A percentile compares a stretch with the other conserved stretches of the same genome.
Evolutionary conservation across 2,888 invertebrate genomes (phyloP).

Genomic region (Ochlodes sylvanus): DNA sequence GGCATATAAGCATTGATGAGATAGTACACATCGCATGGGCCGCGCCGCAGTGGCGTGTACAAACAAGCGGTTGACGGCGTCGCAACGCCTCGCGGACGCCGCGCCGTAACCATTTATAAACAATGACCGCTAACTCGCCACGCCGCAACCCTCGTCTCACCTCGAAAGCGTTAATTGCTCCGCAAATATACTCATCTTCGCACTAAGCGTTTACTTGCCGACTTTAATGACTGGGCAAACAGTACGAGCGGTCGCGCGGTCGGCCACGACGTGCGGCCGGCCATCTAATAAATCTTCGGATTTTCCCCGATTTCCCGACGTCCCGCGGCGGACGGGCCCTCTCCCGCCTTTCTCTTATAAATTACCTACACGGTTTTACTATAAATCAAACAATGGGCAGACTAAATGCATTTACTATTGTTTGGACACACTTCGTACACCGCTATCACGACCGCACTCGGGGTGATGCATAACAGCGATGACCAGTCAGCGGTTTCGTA

Average conservation of each 20-base stretch:
- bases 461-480: slow-evolving; percentile 55
- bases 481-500: slow-evolving; percentile 60
- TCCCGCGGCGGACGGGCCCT: slow-evolving; percentile 65
- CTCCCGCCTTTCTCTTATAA: slow-evolving; percentile 79
- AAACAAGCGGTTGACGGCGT: slow-evolving; percentile 26
- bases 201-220: slow-evolving; percentile 79
- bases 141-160: slow-evolving; percentile 76
- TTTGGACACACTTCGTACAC: slow-evolving; percentile 76
- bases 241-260: slow-evolving; percentile 65
- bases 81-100: slow-evolving; percentile 44
- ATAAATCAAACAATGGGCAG: slow-evolving; percentile 81
- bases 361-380: slow-evolving; percentile 82
- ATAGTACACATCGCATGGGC: slow-evolving; percentile 20
- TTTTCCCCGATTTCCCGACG: slow-evolving; percentile 82
- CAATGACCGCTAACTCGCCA: slow-evolving; percentile 57
- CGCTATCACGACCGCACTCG: slow-evolving; percentile 46
- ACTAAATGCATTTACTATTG: slow-evolving; percentile 83
- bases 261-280: slow-evolving; percentile 66
- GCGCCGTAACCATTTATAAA: slow-evolving; percentile 63
- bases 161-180: slow-evolving; percentile 80
- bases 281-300: slow-evolving; percentile 80
- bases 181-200: slow-evolving; percentile 83
- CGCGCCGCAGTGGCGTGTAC: slow-evolving; percentile 20
- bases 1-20: slow-evolving; percentile 58
- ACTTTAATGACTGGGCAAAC: slow-evolving; percentile 84